These are phyloP conservation scores for Neosilurus mollespiculum DNA, from an alignment of 2,797 vertebrate genomes.

Conservation along the genomic window DNA sequence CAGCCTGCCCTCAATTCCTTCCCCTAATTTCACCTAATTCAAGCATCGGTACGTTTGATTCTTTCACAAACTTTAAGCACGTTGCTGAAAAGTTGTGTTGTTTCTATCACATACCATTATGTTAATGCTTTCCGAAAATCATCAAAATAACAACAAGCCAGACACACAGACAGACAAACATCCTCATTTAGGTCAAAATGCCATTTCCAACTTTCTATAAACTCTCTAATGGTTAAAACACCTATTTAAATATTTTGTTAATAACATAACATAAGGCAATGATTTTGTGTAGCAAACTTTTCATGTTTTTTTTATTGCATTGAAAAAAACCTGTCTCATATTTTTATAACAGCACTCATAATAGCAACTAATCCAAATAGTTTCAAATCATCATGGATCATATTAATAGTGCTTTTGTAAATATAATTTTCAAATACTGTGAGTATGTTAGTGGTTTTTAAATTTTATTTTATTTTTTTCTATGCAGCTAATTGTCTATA, in stretches of 20 bases:
- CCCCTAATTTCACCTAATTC: not conserved
- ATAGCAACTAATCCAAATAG: not conserved
- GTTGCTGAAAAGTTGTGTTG: not conserved
- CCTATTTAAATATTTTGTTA: not conserved
- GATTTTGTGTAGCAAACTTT: no score
- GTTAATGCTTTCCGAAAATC: not conserved
- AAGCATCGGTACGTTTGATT: not conserved
- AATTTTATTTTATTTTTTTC: not conserved
- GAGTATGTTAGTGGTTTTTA: not conserved
- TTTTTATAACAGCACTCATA: not conserved
- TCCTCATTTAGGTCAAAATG: not conserved
- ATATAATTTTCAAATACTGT: not conserved
- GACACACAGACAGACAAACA: not conserved
- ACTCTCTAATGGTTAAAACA: not conserved
- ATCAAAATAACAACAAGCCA: not conserved
- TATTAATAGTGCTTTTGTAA: not conserved
- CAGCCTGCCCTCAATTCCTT: conserved; percentile 21
- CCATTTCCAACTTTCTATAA: not conserved
- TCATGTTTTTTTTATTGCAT: no score
- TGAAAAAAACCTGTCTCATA: no score
- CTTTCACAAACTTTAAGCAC: not conserved
- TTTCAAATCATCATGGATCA: not conserved
- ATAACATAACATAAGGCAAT: no score
- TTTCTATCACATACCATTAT: not conserved
- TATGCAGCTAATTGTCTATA: not conserved